phyloP scores from a whole-genome alignment of 2,888 invertebrate genomes.

The Macroteleia sp. region DNA sequence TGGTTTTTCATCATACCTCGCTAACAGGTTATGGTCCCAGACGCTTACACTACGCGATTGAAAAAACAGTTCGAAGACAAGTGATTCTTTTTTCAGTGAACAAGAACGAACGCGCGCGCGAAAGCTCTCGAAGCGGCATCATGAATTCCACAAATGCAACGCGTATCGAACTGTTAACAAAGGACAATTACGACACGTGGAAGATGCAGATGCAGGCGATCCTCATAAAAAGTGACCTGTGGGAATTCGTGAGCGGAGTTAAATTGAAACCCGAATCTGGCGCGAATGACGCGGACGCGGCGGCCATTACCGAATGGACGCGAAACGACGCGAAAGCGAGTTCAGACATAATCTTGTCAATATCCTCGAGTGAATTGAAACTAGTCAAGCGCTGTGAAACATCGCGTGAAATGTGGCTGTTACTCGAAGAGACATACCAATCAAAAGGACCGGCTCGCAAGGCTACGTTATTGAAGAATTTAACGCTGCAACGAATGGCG shows the following conservation, averaged over 20 bases:
- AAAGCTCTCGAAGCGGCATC: no score
- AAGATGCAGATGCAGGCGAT: conserved; percentile 9
- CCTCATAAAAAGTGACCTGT: background rate
- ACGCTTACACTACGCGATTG: no score
- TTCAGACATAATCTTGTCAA: background rate
- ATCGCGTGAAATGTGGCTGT: background rate
- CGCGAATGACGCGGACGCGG: background rate
- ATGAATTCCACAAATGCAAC: no score
- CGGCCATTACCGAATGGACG: background rate
- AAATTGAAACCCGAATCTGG: conserved; percentile 1
- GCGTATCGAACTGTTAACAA: no score
- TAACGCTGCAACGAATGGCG: background rate
- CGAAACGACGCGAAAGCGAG: background rate
- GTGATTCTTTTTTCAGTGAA: no score
- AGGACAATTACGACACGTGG: conserved; percentile 8
- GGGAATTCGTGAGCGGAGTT: background rate
- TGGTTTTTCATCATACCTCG: no score
- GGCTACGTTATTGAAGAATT: background rate
- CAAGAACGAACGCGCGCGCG: no score
- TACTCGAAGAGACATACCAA: background rate
- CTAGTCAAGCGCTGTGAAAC: background rate
- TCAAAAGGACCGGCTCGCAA: background rate
- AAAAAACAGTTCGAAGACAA: no score
- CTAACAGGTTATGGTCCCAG: no score
- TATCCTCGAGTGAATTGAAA: conserved; percentile 3